Base-by-base conservation (phyloP, 1,140 invertebrate genomes). In the Drosophila teissieri region DNA sequence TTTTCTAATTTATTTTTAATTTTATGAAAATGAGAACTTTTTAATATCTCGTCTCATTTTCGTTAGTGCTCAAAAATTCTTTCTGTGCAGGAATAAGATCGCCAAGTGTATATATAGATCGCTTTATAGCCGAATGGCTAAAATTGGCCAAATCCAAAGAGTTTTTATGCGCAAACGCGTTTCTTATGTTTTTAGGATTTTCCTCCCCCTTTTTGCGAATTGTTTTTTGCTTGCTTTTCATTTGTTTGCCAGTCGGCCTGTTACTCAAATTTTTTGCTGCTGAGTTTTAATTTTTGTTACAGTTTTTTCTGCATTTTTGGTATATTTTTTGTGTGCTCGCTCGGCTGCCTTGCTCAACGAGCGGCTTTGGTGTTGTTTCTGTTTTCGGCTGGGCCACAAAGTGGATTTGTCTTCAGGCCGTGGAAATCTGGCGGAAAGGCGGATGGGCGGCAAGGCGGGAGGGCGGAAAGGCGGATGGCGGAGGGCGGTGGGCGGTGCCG, bases 161-260 rank as follows among this genome's bases (percentile, higher is more conserved):
- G 53, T 68, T 68, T 70, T 70, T 80, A 84, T 80, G 72, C 77
- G 64, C 84, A 89, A 90, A 90, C 86, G 86, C 83, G 83, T 86
- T 86, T 83, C 57, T 88, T 82, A 88, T 88, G 78, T 83, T 88
- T 82, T 88, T 75, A 86, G 67, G 83, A 81, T 88, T 88, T 81
- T 82, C 45, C 56, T 56, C 51, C 67, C 67, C 64, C 60, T 34
- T 34, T 48, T 56, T 70, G 65, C 36, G 42, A 19, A 15, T 37
- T 46, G 63, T 67, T 67, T 65, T 48, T 36, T 65, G 39, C 49
- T 51, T 10, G 24, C 8, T 55, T 65, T 57, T 76, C 64, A 24
- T 61, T 67, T 48, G 73, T 44, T 51, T 58, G 46, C 37, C 69
- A 40, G 27, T 54, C 49, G 48, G 52, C 51, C 61, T 44, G 64